Evolutionary conservation across 92 coral and sea anemone species (phyloP).

Genomic region (Heteractis magnifica): DNA sequence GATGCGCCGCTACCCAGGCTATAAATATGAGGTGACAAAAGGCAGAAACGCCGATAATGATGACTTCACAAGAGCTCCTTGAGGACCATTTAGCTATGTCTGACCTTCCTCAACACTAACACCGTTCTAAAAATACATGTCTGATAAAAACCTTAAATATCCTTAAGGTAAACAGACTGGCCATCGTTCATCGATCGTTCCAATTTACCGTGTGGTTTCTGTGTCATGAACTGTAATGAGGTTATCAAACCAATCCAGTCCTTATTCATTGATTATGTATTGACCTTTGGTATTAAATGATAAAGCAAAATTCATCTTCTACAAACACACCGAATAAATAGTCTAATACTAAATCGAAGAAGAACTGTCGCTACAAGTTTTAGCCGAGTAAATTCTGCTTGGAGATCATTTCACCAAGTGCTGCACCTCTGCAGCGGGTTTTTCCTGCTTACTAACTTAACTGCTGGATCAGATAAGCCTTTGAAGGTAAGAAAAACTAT

Average conservation of each 20-base stretch:
- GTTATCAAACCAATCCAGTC: neutral
- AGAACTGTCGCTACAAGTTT: neutral
- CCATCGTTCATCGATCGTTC: neutral
- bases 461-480: neutral
- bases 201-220: neutral
- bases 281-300: conserved; percentile 12
- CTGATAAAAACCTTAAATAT: neutral
- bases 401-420: neutral
- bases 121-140: neutral
- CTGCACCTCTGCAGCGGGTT: neutral
- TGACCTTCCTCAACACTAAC: neutral
- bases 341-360: neutral
- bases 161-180: neutral
- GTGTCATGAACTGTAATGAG: conserved; percentile 1
- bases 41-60: neutral
- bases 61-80: neutral
- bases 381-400: neutral
- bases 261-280: neutral
- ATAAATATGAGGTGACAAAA: neutral
- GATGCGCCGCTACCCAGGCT: too few relatives aligned
- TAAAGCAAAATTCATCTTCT: neutral
- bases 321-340: conserved; percentile 3
- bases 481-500: neutral
- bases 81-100: neutral
- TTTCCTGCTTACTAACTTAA: neutral